Conservation (phyloP, 1,140 invertebrate species). For the Trichonephila clavipes region DNA sequence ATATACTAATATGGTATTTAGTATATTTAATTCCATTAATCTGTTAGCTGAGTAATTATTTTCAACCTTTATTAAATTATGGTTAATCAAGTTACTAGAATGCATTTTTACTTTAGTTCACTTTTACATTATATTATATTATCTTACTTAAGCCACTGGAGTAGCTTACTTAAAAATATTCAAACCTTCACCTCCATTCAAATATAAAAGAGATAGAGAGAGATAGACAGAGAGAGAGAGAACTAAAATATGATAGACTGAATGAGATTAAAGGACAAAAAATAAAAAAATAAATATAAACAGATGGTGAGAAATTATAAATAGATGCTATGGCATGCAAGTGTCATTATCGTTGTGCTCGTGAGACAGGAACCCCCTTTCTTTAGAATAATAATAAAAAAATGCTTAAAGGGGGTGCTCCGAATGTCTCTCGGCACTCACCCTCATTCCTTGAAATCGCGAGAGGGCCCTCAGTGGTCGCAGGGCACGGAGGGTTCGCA, state of each 20-base stretch:
- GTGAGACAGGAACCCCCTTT: slow-evolving; percentile 58
- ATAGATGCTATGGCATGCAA: slow-evolving; percentile 67
- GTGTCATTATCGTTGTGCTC: slow-evolving; percentile 65
- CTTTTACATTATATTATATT: no score
- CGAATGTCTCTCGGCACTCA: slow-evolving; percentile 84
- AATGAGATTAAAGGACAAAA: slow-evolving; percentile 18
- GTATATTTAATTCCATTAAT: no score
- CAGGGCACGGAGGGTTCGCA: slow-evolving; percentile 96
- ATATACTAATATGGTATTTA: no score
- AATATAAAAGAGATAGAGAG: slow-evolving; percentile 21
- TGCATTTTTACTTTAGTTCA: no score
- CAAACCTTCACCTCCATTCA: not conserved
- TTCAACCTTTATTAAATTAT: no score
- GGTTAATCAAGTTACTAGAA: no score
- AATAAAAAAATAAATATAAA: slow-evolving; percentile 13
- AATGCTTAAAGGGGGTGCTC: slow-evolving; percentile 37
- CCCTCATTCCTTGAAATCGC: slow-evolving; percentile 98
- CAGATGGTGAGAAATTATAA: slow-evolving; percentile 30
- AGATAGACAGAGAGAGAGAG: not conserved
- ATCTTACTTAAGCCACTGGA: not conserved
- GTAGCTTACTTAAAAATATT: not conserved
- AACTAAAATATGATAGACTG: slow-evolving; percentile 31
- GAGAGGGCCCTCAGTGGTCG: slow-evolving; percentile 94
- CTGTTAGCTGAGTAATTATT: no score
- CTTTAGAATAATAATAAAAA: not conserved